Conservation (phyloP, 2,888 invertebrate genomes). For the Lucinisca nassula region DNA sequence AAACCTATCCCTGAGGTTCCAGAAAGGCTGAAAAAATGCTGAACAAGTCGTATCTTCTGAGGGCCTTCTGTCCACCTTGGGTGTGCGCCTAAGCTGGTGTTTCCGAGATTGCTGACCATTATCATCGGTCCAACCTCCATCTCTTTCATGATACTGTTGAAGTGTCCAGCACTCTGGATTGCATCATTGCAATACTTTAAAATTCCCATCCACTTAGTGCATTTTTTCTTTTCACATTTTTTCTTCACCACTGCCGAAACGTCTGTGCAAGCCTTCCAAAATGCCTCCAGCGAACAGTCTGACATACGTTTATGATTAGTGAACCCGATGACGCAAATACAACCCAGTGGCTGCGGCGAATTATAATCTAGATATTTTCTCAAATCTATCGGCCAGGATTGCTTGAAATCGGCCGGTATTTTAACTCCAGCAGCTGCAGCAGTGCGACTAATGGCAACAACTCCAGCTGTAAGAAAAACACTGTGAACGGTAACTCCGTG, state of each 20-base stretch:
- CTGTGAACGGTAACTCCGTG: background rate
- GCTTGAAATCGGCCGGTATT: background rate
- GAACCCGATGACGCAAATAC: background rate
- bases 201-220: background rate
- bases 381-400: background rate
- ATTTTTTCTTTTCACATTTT: background rate
- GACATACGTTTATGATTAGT: background rate
- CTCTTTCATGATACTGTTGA: background rate
- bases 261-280: background rate
- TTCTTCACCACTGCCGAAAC: background rate
- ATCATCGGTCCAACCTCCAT: background rate
- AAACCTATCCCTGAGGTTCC: background rate
- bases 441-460: background rate
- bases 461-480: background rate
- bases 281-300: background rate
- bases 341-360: background rate
- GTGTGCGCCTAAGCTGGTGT: background rate
- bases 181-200: background rate
- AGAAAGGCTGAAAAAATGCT: background rate
- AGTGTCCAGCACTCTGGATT: background rate
- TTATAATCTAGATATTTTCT: background rate
- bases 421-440: background rate
- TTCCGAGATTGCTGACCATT: background rate
- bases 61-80: background rate
- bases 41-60: no score